Conservation (phyloP, 2,797 vertebrate species). For the Aplochiton taeniatus region DNA sequence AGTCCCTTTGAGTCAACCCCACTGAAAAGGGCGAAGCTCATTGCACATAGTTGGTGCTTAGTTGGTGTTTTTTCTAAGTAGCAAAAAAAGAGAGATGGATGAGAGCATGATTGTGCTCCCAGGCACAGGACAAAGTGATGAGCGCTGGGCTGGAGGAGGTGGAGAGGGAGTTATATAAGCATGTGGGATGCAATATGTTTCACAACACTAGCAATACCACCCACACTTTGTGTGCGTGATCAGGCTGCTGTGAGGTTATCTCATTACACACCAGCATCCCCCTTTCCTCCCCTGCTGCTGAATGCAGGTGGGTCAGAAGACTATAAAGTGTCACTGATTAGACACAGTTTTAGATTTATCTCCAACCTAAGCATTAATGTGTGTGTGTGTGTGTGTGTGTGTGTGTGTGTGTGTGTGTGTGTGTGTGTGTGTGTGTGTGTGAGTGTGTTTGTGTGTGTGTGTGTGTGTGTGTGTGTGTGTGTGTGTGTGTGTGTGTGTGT, state of each 20-base stretch:
- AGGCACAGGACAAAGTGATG: conserved; percentile 56
- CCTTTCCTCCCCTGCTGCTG: background rate
- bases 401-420: background rate
- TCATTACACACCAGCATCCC: background rate
- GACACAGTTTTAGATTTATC: no score
- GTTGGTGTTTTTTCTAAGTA: no score
- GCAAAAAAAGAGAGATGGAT: background rate
- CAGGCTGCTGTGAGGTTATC: background rate
- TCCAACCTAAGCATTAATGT: no score
- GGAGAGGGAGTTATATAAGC: conserved; percentile 75
- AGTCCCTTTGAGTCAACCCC: no score
- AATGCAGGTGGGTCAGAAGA: background rate
- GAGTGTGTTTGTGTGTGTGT: background rate
- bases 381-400: background rate
- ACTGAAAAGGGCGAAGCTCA: no score
- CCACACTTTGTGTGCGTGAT: conserved; percentile 52
- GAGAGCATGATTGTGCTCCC: background rate
- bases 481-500: conserved; percentile 18
- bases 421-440: background rate
- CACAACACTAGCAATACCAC: conserved; percentile 60
- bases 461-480: background rate
- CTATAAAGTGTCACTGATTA: no score
- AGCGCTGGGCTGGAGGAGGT: conserved; percentile 71
- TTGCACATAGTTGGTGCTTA: no score
- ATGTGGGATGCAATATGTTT: conserved; percentile 77